Evolutionary conservation across 1,140 invertebrate genomes (phyloP).

Genomic region (Lordiphosa collinella): DNA sequence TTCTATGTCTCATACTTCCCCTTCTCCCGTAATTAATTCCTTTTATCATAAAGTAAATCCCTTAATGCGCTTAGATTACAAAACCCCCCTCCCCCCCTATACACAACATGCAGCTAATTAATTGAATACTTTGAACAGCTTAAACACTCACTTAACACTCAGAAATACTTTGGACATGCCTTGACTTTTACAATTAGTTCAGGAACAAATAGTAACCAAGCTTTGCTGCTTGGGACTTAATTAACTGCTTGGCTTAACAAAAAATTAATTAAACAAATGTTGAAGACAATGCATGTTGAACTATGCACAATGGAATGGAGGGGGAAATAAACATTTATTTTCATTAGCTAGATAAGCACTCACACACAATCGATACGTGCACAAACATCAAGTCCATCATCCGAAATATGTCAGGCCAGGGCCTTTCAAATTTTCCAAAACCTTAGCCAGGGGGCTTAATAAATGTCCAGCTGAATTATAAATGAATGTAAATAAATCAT

Average conservation of each 20-base stretch:
- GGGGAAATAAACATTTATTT: slow-evolving; percentile 53
- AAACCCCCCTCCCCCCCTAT: no score
- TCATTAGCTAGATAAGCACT: slow-evolving; percentile 40
- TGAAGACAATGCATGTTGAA: slow-evolving; percentile 16
- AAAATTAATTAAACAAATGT: slow-evolving; percentile 36
- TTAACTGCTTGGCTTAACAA: slow-evolving; percentile 38
- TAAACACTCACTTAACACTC: slow-evolving; percentile 28
- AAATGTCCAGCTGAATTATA: slow-evolving; percentile 42
- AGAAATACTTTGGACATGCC: slow-evolving; percentile 3
- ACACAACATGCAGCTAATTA: slow-evolving; percentile 17
- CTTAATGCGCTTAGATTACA: no score
- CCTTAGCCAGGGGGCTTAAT: slow-evolving; percentile 24
- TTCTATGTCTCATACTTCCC: no score
- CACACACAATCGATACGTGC: slow-evolving; percentile 4
- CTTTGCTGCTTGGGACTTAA: slow-evolving; percentile 17
- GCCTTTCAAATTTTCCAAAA: slow-evolving; percentile 34
- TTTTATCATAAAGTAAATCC: no score
- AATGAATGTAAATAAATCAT: slow-evolving; percentile 34
- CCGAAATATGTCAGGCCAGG: slow-evolving; percentile 26
- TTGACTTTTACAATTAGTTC: slow-evolving; percentile 4
- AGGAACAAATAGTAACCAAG: not conserved
- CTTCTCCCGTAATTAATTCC: no score
- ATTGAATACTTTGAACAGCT: slow-evolving; percentile 35
- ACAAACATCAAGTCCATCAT: slow-evolving; percentile 5
- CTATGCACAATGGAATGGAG: slow-evolving; percentile 17